These are phyloP conservation scores for Conops quadrifasciatus DNA, from an alignment of 2,888 invertebrate species.

Conservation along the genomic window DNA sequence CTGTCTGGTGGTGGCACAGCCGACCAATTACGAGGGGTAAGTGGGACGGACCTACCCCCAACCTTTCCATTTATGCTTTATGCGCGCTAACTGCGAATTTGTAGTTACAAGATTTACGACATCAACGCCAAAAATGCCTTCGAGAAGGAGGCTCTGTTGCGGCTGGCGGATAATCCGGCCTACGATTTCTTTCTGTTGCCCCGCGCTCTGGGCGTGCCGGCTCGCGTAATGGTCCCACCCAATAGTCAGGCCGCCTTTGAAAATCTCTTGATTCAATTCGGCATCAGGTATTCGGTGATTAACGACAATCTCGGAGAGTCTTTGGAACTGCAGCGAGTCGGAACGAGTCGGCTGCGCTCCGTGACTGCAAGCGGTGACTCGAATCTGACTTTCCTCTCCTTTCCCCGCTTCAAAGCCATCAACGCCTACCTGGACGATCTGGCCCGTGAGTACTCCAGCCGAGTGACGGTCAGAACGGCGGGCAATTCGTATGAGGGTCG, in stretches of 20 bases:
- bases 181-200: conserved; percentile 45
- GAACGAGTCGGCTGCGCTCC: neutral
- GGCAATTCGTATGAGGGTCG: conserved; percentile 71
- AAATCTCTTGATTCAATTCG: conserved; percentile 27
- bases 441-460: conserved; percentile 65
- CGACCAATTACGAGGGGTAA: conserved; percentile 1
- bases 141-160: neutral
- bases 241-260: conserved; percentile 41
- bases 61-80: neutral
- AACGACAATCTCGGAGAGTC: conserved; percentile 41
- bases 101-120: conserved; percentile 29
- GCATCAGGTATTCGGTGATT: conserved; percentile 37
- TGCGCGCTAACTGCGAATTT: too few species aligned
- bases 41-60: neutral
- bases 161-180: neutral
- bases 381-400: conserved; percentile 45
- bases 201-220: conserved; percentile 39
- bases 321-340: conserved; percentile 31
- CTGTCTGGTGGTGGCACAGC: neutral
- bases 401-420: conserved; percentile 62
- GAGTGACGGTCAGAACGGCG: conserved; percentile 68
- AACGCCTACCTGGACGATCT: conserved; percentile 66
- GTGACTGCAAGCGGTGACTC: neutral
- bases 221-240: conserved; percentile 47
- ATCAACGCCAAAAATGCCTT: neutral